Evolutionary conservation across 2,888 invertebrate genomes (phyloP).

Genomic region (Cerastis leucographa): DNA sequence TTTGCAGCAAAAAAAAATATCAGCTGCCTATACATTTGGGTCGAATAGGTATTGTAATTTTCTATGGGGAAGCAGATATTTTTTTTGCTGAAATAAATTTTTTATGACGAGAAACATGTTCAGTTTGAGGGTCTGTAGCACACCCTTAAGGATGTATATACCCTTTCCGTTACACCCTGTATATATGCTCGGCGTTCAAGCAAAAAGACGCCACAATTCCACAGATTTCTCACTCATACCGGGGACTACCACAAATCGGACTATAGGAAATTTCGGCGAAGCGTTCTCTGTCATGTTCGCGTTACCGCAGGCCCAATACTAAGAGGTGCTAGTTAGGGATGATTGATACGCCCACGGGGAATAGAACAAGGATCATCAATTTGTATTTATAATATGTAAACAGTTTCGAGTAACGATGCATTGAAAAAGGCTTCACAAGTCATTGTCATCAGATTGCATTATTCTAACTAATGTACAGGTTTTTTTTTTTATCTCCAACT

Average conservation of each 20-base stretch:
- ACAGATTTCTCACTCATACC: conserved; percentile 19
- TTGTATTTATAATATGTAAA: background rate
- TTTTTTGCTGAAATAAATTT: no score
- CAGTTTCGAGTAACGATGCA: background rate
- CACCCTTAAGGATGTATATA: no score
- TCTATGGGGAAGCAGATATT: no score
- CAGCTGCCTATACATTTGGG: no score
- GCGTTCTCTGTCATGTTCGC: background rate
- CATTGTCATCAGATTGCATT: background rate
- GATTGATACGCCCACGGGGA: background rate
- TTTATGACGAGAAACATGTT: no score
- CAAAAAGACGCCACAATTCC: background rate
- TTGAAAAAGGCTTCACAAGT: background rate
- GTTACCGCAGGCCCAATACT: conserved; percentile 18
- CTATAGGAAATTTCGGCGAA: background rate
- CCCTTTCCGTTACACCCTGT: no score
- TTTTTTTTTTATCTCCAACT: no score
- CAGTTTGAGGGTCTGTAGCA: no score
- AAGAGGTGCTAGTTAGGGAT: background rate
- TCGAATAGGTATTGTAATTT: no score
- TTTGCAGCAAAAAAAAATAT: no score
- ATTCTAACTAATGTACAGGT: no score
- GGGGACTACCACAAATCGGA: conserved; percentile 34
- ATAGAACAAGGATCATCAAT: background rate
- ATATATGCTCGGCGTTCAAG: background rate